Evolutionary conservation across 1,140 invertebrate species (phyloP).

Genomic region (Pseudomyrmex dendroicus): DNA sequence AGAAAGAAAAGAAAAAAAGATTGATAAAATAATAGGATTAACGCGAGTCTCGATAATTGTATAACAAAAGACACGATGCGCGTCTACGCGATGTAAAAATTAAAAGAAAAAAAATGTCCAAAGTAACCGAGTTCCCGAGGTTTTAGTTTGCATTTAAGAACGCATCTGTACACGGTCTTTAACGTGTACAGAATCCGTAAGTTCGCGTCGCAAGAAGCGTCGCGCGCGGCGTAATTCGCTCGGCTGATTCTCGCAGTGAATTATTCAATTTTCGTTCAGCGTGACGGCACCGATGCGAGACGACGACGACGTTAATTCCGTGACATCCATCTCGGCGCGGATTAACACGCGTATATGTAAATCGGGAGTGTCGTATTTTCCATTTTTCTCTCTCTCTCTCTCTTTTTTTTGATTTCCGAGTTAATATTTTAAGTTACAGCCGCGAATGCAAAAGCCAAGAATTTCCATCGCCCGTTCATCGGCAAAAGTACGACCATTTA

Average conservation of each 20-base stretch:
- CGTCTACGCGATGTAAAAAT: not conserved
- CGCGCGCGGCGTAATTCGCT: slow-evolving; percentile 25
- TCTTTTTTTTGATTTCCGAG: not conserved
- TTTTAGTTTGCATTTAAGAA: not conserved
- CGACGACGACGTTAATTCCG: slow-evolving; percentile 44
- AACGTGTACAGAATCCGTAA: slow-evolving; percentile 29
- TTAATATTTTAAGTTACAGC: slow-evolving; percentile 52
- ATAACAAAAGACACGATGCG: too few relatives aligned
- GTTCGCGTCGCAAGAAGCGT: slow-evolving; percentile 34
- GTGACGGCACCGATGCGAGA: slow-evolving; percentile 21
- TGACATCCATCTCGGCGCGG: slow-evolving; percentile 41
- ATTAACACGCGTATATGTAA: slow-evolving; percentile 53
- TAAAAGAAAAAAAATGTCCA: too few relatives aligned
- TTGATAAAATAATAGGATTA: slow-evolving; percentile 57
- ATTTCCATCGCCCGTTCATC: slow-evolving; percentile 32
- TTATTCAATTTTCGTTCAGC: slow-evolving; percentile 54
- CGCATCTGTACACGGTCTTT: slow-evolving; percentile 1
- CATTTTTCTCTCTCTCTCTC: not conserved
- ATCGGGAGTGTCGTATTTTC: slow-evolving; percentile 45
- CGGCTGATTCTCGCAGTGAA: slow-evolving; percentile 50
- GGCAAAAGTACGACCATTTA: slow-evolving; percentile 51
- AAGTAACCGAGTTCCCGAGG: too few relatives aligned
- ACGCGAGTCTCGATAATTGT: not conserved
- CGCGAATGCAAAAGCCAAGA: slow-evolving; percentile 32
- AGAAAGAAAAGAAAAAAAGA: slow-evolving; percentile 10